phyloP scores from a whole-genome alignment of 2,888 invertebrate species.

The Scotopteryx bipunctaria region DNA sequence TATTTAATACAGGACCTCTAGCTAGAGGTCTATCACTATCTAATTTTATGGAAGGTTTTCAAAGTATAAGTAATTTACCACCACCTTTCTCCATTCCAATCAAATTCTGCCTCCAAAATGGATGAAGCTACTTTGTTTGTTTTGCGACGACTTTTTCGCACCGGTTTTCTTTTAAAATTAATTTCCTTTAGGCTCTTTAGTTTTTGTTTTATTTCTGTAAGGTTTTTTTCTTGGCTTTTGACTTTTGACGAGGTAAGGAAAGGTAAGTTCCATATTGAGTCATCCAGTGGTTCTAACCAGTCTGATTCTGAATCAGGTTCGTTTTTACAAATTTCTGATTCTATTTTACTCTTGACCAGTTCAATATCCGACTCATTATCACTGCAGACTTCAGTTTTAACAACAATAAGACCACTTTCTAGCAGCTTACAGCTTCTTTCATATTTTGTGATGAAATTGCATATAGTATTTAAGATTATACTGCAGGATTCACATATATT shows the following conservation, averaged over 20 bases:
- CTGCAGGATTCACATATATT: conserved; percentile 64
- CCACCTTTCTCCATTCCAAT: conserved; percentile 72
- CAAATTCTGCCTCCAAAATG: conserved; percentile 69
- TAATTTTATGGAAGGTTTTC: no score
- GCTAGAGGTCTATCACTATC: no score
- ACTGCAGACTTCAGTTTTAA: conserved; percentile 54
- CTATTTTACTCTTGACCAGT: conserved; percentile 36
- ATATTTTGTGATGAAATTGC: conserved; percentile 62
- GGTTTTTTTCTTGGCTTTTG: conserved; percentile 34
- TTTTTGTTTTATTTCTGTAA: conserved; percentile 34
- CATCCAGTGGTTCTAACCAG: conserved; percentile 36
- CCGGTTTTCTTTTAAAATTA: conserved; percentile 36
- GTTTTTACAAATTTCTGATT: conserved; percentile 48
- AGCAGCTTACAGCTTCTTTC: conserved; percentile 57
- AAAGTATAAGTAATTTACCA: conserved; percentile 68
- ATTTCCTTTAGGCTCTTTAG: conserved; percentile 27
- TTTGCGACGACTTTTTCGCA: conserved; percentile 31
- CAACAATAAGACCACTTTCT: conserved; percentile 46
- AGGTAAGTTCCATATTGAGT: conserved; percentile 36
- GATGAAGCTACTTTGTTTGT: conserved; percentile 66
- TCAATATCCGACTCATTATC: conserved; percentile 27
- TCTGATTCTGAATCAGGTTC: conserved; percentile 39
- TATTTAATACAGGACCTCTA: no score
- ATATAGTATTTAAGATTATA: conserved; percentile 52
- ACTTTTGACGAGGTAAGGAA: conserved; percentile 33